These are phyloP conservation scores for Caenorhabditis remanei DNA, from an alignment of 1,140 invertebrate species.

Conservation along the genomic window DNA sequence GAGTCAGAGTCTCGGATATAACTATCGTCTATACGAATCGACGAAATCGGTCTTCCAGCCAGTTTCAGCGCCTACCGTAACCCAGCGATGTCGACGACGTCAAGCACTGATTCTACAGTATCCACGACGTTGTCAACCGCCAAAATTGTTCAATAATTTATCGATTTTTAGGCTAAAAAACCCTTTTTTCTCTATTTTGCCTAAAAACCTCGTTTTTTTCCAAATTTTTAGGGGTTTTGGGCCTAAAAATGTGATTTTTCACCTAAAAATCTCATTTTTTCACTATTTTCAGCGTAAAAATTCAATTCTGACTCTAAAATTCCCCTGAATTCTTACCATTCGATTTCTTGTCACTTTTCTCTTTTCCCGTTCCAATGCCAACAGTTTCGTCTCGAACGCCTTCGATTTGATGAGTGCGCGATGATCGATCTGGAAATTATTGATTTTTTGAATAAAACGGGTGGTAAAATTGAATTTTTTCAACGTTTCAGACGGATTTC, in stretches of 20 bases:
- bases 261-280: no score
- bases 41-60: slow-evolving; percentile 14
- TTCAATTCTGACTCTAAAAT: no score
- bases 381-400: slow-evolving; percentile 74
- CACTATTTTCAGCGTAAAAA: no score
- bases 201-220: neutral
- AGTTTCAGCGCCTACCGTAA: slow-evolving; percentile 52
- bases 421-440: slow-evolving; percentile 57
- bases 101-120: neutral
- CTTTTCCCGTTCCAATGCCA: slow-evolving; percentile 75
- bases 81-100: slow-evolving; percentile 65
- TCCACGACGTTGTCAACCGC: neutral
- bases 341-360: slow-evolving; percentile 71
- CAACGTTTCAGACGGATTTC: neutral
- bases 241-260: no score
- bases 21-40: slow-evolving; percentile 13
- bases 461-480: neutral
- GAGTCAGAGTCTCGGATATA: neutral
- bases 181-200: neutral
- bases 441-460: neutral
- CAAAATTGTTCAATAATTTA: slow-evolving; percentile 19
- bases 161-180: neutral
- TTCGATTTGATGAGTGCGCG: slow-evolving; percentile 71
- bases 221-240: no score
- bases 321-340: no score